phyloP scores from a whole-genome alignment of 2,888 invertebrate species.

The Oxyscelio sp. region DNA sequence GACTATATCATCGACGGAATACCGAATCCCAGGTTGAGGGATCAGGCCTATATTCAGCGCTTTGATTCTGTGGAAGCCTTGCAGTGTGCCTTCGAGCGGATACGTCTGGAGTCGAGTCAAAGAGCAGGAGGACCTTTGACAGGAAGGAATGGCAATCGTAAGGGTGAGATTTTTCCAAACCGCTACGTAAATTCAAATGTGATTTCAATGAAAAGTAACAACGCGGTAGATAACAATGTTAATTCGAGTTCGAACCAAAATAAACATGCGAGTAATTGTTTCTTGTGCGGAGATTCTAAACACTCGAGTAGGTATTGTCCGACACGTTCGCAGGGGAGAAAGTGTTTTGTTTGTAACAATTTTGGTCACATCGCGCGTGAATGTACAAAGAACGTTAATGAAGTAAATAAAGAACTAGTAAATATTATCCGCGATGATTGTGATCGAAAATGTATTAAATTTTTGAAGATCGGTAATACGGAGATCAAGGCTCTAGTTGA shows the following conservation, averaged over 20 bases:
- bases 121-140: too few species aligned
- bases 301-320: background rate
- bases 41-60: background rate
- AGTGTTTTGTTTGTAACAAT: background rate
- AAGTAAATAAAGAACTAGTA: too few species aligned
- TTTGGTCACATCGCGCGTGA: background rate
- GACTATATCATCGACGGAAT: background rate
- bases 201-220: background rate
- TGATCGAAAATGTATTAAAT: conserved; percentile 8
- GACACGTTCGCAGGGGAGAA: background rate
- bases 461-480: background rate
- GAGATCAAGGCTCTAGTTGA: conserved; percentile 16
- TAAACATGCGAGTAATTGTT: too few species aligned
- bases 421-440: too few species aligned
- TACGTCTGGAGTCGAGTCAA: too few species aligned
- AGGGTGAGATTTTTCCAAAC: too few species aligned
- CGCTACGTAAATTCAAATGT: too few species aligned
- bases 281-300: background rate
- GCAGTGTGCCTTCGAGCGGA: background rate
- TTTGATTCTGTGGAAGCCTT: background rate
- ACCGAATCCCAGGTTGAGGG: background rate
- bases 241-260: too few species aligned
- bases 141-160: too few species aligned
- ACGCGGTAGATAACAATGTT: too few species aligned
- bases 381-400: conserved; percentile 1